Base-by-base conservation (phyloP, 2,888 invertebrate genomes). In the Philereme vetulata region DNA sequence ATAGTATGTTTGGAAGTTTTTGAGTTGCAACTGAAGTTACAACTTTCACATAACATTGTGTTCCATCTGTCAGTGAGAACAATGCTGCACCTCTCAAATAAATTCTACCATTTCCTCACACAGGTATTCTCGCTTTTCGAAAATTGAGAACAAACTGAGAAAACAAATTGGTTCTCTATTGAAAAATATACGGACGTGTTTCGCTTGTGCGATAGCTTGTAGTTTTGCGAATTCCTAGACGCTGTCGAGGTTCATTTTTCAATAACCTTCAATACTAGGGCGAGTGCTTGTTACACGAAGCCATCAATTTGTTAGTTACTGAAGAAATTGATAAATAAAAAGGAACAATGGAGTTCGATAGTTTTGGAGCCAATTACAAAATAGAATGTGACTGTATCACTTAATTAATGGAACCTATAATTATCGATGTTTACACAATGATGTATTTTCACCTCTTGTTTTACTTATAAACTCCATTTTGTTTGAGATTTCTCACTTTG, bases 131-230 rank as follows among this genome's bases (percentile, higher is more conserved):
- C 9, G 45, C 51, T 34, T 34, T 56, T 51, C 47, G 21, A 5
- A 57, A 51, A 57, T 42, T 57, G 46, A 57, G 35, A 57, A 51
- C 51, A 47, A 51, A 40, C 32, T 33, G 49, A 8, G 34, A 4
- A 56, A 57, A 52, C 51, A 52, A 57, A 57, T 57, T 57, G 45
- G 45, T 44, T 36, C 47, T 52, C 36, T 32, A 57, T 52, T 48
- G 57, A 47, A 52, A 40, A 47, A 10, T 51, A 44, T 10, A 43
- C 34, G 34, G 51, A 47, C 57, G 51, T 51, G 48, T 55, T 47
- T 47, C 32, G 47, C 47, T 51, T 47, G 43, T 5, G 8, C 36
- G 36, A 36, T 33, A 10, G 42, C 11, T n/a, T 38, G 3, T 43
- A n/a, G 43, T 48, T 10, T 35, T 42, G 48, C 4, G 33, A 42